A percentile compares a stretch with the other conserved stretches of the same genome.
phyloP scores from a whole-genome alignment of 2,888 invertebrate species.

The Bembecia ichneumoniformis region DNA sequence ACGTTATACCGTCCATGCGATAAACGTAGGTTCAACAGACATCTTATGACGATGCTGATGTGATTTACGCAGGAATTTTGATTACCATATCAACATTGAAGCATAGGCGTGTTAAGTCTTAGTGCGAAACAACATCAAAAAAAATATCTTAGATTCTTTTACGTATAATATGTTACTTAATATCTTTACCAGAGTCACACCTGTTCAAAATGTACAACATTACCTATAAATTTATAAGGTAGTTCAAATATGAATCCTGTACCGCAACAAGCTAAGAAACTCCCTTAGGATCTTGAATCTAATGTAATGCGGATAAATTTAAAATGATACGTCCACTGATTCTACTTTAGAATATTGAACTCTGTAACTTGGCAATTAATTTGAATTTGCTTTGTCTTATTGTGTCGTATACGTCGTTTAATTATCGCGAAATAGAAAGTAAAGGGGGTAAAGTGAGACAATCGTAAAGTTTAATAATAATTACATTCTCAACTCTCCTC shows the following conservation, averaged over 20 bases:
- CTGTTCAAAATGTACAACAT: neutral
- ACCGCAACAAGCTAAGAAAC: conserved; percentile 67
- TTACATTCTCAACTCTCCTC: conserved; percentile 72
- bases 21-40: too few species aligned
- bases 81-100: too few species aligned
- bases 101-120: too few species aligned
- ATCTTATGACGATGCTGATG: too few species aligned
- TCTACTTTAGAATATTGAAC: conserved; percentile 21
- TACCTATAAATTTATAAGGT: conserved; percentile 18
- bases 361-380: conserved; percentile 17
- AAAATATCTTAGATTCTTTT: too few species aligned
- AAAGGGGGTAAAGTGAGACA: conserved; percentile 72
- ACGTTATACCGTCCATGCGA: too few species aligned
- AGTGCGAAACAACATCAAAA: too few species aligned
- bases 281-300: conserved; percentile 62
- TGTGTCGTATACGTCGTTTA: conserved; percentile 25
- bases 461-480: conserved; percentile 74
- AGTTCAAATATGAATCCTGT: conserved; percentile 65
- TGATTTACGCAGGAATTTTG: too few species aligned
- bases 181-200: neutral
- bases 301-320: conserved; percentile 30
- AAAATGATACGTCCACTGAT: conserved; percentile 13
- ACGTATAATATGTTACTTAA: neutral
- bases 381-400: conserved; percentile 19
- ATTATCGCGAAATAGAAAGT: conserved; percentile 19